Evolutionary conservation across 1,140 invertebrate species (phyloP), one percentile per base, ranked within the genome.

Genomic region (Palaemon carinicauda): DNA sequence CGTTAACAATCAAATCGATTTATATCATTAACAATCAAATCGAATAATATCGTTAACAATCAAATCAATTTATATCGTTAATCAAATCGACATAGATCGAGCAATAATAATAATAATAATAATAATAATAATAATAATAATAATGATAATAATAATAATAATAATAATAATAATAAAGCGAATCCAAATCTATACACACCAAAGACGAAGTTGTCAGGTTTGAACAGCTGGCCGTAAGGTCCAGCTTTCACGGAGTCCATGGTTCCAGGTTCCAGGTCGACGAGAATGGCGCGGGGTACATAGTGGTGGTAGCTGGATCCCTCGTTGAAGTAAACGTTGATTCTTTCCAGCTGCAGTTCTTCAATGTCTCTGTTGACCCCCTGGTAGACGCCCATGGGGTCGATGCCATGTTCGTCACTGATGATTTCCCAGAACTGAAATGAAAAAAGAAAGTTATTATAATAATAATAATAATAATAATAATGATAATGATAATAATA

Each of bases 281-380:
- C 81, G 1, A 83, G 52, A 73, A 83, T 83, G 52, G 81, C 81
- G 24, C 81, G 50, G 52, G 81, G 81, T 3, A 83, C 81, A 77
- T 83, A 83, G 81, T 83, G 81, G n/a, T 83, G 81, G 52, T 83
- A 83, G 90, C 94, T 95, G 90, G 95, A 94, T 86, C 96, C 96
- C 92, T 97, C 96, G 92, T 97, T 97, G 92, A 97, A 98, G 92
- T 97, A 98, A 69, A 98, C 96, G 89, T 95, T 96, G 91, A 97
- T 96, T 84, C 96, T 93, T 91, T 97, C 96, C 88, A 97, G 92
- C 91, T 97, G 96, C 78, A 97, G 92, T 54, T 84, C 82, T 19
- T 84, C 81, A 90, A 83, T 83, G 81, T 83, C 81, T n/a, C 81
- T 50, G 71, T 52, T 83, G 27, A 83, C 81, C 29, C 54, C 50